Evolutionary conservation across 2,113 vertebrate species (phyloP), one percentile per base, ranked within the genome.

Genomic region (Erpornis zantholeuca): DNA sequence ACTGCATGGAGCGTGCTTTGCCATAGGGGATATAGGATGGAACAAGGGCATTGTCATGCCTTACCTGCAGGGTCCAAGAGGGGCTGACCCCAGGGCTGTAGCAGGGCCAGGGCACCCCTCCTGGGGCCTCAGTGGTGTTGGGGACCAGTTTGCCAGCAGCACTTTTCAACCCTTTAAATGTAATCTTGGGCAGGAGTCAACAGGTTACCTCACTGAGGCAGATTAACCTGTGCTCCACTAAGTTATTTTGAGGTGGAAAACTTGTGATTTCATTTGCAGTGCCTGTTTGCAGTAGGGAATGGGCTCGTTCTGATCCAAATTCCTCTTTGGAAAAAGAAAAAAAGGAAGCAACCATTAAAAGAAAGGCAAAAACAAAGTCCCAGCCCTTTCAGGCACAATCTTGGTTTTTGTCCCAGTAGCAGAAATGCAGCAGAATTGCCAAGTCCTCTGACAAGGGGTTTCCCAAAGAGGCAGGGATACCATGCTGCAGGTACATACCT

Each of bases 11-110:
- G 76, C 17, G 56, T 60, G 44, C 38, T 82, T 86, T 86, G 47
- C 56, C 61, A 23, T 28, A 28, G 50, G 35, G 29, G 23, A 38
- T 29, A 24, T 2, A 12, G 53, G 42, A 66, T 25, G 31, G 52
- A 57, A 20, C 9, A 53, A 73, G 65, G 25, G 14, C 31, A 28
- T 10, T 22, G n/a, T n/a, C 0, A 0, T 61, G 71, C n/a, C 22
- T 42, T 15, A 15, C 16, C 18, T 56, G 49, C 40, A 25, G 29
- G 35, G 33, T 5, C 29, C 2, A 6, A 60, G n/a, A 47, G 38
- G 16, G 10, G 12, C 66, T 61, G 44, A 20, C 31, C 42, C 56
- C 15, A 40, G 66, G 54, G 16, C 20, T 85, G 53, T 33, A 59
- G 52, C 53, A 42, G 38, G 18, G 16, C 42, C 75, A 53, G 36